These are phyloP conservation scores for Pampus argenteus DNA, from an alignment of 2,797 vertebrate species.

Conservation along the genomic window DNA sequence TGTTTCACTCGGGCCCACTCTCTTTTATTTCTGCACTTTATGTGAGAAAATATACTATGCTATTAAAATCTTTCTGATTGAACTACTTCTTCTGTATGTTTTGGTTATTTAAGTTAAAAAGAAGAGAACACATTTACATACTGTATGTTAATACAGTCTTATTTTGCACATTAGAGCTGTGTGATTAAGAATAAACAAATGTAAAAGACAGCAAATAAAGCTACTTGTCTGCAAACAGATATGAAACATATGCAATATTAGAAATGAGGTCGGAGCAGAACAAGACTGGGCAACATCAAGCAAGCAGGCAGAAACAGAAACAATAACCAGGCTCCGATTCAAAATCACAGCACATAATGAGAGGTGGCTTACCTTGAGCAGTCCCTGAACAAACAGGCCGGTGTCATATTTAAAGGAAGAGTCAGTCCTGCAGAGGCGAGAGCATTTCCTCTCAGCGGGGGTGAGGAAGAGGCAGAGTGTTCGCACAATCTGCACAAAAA, in stretches of 20 bases:
- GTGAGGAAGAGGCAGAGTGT: slow-evolving; percentile 97
- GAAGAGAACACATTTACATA: neutral
- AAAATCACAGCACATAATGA: slow-evolving; percentile 2
- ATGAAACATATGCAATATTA: neutral
- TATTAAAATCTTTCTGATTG: neutral
- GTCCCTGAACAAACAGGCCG: slow-evolving; percentile 96
- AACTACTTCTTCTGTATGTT: neutral
- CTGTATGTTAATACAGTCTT: neutral
- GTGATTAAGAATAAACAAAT: neutral
- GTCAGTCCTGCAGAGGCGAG: slow-evolving; percentile 91
- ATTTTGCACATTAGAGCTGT: neutral
- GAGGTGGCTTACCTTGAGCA: slow-evolving; percentile 91
- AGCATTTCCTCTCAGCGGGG: slow-evolving; percentile 93
- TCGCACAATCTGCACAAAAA: slow-evolving; percentile 89
- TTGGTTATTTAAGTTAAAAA: neutral
- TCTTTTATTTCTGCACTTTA: slow-evolving; percentile 4
- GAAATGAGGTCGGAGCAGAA: slow-evolving; percentile 29
- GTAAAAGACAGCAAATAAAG: neutral
- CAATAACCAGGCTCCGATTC: neutral
- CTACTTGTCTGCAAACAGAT: neutral
- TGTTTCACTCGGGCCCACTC: neutral
- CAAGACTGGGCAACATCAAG: slow-evolving; percentile 18
- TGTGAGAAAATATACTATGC: slow-evolving; percentile 4
- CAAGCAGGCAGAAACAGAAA: neutral
- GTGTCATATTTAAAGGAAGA: slow-evolving; percentile 96